These are phyloP conservation scores for Mycalesis mineus DNA, from an alignment of 2,888 invertebrate genomes.

Conservation along the genomic window DNA sequence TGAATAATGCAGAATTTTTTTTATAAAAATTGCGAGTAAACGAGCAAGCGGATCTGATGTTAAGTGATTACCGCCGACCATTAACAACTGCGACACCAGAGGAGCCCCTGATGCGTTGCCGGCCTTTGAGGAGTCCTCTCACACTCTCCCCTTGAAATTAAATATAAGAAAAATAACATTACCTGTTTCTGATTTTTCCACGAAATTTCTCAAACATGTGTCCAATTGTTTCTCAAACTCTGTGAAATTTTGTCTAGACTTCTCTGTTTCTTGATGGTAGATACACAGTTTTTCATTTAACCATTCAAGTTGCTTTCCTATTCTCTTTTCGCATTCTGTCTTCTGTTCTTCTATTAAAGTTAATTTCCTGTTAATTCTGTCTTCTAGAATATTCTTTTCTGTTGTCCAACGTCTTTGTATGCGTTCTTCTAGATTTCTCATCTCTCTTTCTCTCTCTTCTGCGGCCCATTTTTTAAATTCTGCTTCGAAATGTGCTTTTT, in stretches of 20 bases:
- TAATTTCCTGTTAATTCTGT: conserved; percentile 40
- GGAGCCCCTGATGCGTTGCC: too few species aligned
- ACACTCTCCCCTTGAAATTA: too few species aligned
- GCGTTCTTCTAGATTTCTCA: conserved; percentile 49
- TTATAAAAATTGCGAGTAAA: too few species aligned
- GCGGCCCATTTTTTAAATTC: conserved; percentile 45
- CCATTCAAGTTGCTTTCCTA: conserved; percentile 38
- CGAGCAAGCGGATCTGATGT: too few species aligned
- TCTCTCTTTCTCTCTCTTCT: conserved; percentile 48
- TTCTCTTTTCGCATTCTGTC: conserved; percentile 38
- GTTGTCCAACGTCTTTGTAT: conserved; percentile 45
- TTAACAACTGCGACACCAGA: too few species aligned
- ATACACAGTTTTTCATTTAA: conserved; percentile 37
- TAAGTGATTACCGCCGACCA: too few species aligned
- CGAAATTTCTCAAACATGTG: conserved; percentile 45
- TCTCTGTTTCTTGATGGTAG: conserved; percentile 44
- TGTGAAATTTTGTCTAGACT: conserved; percentile 44
- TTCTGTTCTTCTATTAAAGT: conserved; percentile 43
- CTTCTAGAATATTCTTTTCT: conserved; percentile 40
- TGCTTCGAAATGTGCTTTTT: conserved; percentile 35
- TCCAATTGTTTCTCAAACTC: conserved; percentile 43
- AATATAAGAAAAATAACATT: not conserved
- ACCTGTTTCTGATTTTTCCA: conserved; percentile 62
- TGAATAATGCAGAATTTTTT: too few species aligned
- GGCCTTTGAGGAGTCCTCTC: too few species aligned